phyloP scores from a whole-genome alignment of 2,113 vertebrate species.

The Hippocampus barbouri region DNA sequence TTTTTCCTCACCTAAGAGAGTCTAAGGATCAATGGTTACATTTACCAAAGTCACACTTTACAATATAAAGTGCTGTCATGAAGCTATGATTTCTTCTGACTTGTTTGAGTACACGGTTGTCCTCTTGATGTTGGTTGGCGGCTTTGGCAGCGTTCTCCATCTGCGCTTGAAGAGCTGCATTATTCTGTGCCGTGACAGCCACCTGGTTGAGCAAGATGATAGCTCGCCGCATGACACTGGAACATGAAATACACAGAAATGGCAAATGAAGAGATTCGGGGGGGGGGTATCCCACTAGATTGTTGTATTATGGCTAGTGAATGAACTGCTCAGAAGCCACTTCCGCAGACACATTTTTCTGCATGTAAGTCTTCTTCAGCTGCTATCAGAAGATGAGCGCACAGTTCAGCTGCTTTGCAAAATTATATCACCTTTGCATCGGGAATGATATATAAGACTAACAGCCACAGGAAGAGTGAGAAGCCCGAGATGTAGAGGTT shows the following conservation, averaged over 20 bases:
- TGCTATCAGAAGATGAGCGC: too few species aligned
- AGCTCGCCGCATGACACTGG: slow-evolving; percentile 79
- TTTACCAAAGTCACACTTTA: slow-evolving; percentile 3
- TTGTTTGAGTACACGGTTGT: slow-evolving; percentile 80
- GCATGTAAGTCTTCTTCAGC: too few species aligned
- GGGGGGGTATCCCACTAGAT: background rate
- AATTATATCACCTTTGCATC: background rate
- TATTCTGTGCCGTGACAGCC: slow-evolving; percentile 72
- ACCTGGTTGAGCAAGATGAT: slow-evolving; percentile 84
- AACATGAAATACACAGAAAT: slow-evolving; percentile 1
- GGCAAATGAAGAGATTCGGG: background rate
- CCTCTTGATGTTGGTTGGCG: slow-evolving; percentile 82
- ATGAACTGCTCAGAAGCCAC: too few species aligned
- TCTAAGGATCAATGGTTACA: slow-evolving; percentile 58
- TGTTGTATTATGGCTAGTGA: background rate
- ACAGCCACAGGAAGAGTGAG: slow-evolving; percentile 97
- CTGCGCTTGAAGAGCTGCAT: slow-evolving; percentile 76
- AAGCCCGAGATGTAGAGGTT: slow-evolving; percentile 98
- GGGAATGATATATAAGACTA: slow-evolving; percentile 59
- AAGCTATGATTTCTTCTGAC: slow-evolving; percentile 57
- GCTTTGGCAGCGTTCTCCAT: slow-evolving; percentile 77
- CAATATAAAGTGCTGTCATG: background rate
- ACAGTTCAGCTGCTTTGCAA: background rate
- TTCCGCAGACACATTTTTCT: background rate
- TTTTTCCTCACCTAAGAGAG: slow-evolving; percentile 67